Conservation (phyloP, 2,888 invertebrate species). For the Ophion costatus region DNA sequence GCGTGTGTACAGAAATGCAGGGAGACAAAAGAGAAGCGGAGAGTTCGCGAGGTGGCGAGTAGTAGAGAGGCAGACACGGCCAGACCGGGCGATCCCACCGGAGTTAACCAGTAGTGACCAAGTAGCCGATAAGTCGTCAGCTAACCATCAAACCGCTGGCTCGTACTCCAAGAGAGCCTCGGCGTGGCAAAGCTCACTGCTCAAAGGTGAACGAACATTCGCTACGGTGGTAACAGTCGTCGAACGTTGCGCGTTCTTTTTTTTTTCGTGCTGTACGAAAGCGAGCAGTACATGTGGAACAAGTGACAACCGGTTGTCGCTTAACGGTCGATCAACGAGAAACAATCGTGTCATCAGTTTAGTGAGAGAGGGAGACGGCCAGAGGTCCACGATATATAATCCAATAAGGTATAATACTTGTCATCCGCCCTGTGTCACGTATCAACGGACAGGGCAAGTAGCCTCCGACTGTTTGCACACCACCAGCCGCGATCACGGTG, state of each 20-base stretch:
- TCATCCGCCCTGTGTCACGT: slow-evolving; percentile 49
- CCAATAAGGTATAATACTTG: slow-evolving; percentile 53
- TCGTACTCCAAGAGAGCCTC: slow-evolving; percentile 9
- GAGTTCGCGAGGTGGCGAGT: slow-evolving; percentile 67
- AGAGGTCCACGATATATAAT: slow-evolving; percentile 20
- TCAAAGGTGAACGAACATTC: slow-evolving; percentile 53
- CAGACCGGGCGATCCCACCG: slow-evolving; percentile 70
- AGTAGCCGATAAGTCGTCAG: slow-evolving; percentile 68
- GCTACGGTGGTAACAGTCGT: slow-evolving; percentile 19
- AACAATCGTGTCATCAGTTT: slow-evolving; percentile 64
- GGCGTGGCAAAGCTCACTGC: slow-evolving; percentile 33
- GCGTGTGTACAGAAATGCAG: slow-evolving; percentile 48
- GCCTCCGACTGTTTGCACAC: slow-evolving; percentile 30
- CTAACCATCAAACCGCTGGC: slow-evolving; percentile 31
- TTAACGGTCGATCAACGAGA: slow-evolving; percentile 51
- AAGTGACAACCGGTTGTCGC: slow-evolving; percentile 48
- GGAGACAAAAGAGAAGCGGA: slow-evolving; percentile 66
- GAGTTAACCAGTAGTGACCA: slow-evolving; percentile 70
- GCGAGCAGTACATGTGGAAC: slow-evolving; percentile 40
- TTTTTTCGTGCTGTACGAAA: slow-evolving; percentile 3
- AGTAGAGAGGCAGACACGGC: slow-evolving; percentile 70
- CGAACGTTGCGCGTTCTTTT: not conserved
- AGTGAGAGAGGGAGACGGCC: slow-evolving; percentile 10
- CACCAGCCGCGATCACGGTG: slow-evolving; percentile 31
- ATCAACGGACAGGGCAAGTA: slow-evolving; percentile 36